Evolutionary conservation across 2,888 invertebrate species (phyloP).

Genomic region (Eupithecia tripunctaria): DNA sequence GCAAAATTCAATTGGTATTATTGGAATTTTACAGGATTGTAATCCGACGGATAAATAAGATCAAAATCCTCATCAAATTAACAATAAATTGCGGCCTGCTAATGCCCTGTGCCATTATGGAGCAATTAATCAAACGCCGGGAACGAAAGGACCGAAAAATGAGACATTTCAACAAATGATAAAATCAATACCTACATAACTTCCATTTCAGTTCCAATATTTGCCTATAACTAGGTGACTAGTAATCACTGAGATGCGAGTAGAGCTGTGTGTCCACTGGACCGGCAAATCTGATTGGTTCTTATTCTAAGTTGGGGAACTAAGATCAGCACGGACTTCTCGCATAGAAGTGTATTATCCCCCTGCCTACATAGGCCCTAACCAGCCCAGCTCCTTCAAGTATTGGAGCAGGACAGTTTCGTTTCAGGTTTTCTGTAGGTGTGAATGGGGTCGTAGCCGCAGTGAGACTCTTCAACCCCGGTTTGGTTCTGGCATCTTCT

Average conservation of each 20-base stretch:
- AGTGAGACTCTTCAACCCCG: too few species aligned
- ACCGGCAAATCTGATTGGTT: too few species aligned
- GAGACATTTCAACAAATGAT: conserved; percentile 49
- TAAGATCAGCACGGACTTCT: too few species aligned
- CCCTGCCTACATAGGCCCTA: too few species aligned
- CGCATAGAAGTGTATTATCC: too few species aligned
- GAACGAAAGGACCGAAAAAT: conserved; percentile 60
- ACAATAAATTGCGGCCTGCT: conserved; percentile 70
- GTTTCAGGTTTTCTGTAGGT: too few species aligned
- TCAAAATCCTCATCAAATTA: conserved; percentile 64
- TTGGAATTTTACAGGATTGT: conserved; percentile 16
- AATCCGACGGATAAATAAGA: conserved; percentile 49
- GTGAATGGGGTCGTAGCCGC: too few species aligned
- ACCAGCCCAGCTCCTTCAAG: too few species aligned
- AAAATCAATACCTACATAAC: conserved; percentile 47
- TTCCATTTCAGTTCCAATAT: conserved; percentile 4
- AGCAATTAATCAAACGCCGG: conserved; percentile 78
- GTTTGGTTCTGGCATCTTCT: too few species aligned
- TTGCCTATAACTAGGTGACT: not conserved
- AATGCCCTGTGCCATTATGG: conserved; percentile 77
- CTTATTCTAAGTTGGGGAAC: too few species aligned
- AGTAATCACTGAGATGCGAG: not conserved
- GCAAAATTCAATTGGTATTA: conserved; percentile 22
- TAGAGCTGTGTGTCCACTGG: not conserved
- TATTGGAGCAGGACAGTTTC: too few species aligned